Conservation (phyloP, 2,797 vertebrate genomes). For the Propithecus deckenii region DNA sequence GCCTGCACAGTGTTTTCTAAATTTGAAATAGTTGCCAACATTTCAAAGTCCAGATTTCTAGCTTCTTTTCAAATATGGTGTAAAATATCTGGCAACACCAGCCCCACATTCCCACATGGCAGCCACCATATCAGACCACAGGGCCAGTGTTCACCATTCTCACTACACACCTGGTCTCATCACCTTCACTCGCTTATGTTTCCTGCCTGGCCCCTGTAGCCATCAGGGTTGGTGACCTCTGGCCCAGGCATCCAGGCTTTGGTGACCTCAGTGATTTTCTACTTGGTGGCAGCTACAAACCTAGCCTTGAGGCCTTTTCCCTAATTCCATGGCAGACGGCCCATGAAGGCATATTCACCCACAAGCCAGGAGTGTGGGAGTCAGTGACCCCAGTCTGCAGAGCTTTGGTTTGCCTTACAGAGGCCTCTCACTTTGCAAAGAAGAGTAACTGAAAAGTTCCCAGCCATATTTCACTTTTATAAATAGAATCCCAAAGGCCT, state of each 20-base stretch:
- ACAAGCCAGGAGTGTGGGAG: not conserved
- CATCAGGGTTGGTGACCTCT: not conserved
- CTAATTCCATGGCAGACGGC: not conserved
- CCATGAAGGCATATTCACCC: not conserved
- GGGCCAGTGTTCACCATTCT: not conserved
- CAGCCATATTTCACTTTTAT: not conserved
- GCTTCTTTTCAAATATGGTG: not conserved
- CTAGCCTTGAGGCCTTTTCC: not conserved
- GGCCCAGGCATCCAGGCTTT: not conserved
- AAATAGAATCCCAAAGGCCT: not conserved
- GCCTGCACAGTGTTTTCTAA: constrained; percentile 7
- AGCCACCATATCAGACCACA: not conserved
- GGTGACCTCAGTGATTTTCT: not conserved
- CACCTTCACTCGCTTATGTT: not conserved
- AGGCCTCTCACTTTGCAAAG: not conserved
- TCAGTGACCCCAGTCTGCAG: not conserved
- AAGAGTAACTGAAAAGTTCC: not conserved
- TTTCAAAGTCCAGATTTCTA: constrained; percentile 30
- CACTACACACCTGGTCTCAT: not conserved
- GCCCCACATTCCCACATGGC: not conserved
- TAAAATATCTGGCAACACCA: not conserved
- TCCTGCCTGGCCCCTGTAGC: not conserved
- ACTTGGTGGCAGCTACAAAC: not conserved
- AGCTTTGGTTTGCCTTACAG: not conserved
- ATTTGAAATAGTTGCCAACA: constrained; percentile 47